Evolutionary conservation across 2,113 vertebrate species (phyloP), one percentile per base, ranked within the genome.

Genomic region (Gila orcuttii): DNA sequence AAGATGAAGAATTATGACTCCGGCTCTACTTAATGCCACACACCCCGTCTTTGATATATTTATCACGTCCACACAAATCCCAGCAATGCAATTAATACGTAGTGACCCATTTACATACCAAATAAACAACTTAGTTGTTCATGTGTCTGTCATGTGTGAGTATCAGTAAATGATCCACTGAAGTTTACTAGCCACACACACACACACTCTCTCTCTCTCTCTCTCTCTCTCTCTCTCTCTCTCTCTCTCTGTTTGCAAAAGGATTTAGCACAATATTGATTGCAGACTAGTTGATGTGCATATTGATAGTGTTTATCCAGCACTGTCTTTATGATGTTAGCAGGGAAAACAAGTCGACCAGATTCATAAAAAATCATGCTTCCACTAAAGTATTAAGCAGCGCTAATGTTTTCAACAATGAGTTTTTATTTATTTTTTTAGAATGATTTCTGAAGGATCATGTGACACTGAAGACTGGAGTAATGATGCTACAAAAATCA

Each of bases 1-100:
- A 39, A 76, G 82, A 85, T 87, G 76, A 79, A 78, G 68, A 87
- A 71, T 82, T 83, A 87, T 85, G 68, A 81, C 77, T 66, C n/a
- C 4, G 47, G 84, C 59, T 81, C 55, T 31, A 8, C 59, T 62
- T 47, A 47, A 69, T n/a, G 62, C 25, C 25, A 52, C 28, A 3
- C 83, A 76, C 57, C 55, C 57, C 39, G 23, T 82, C 83, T 42
- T 85, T 82, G 69, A 82, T 82, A 36, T 78, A 85, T 88, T 88
- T 82, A 85, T 75, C 73, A 64, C 57, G 73, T 78, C 83, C 79
- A 85, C 36, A 76, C 62, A 39, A 73, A 81, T 47, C 79, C 28
- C 52, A 45, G 69, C 39, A 28, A 52, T 3, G n/a, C 80, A 85
- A 88, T 85, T 82, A 80, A 85, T 85, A 82, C 85, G 82, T 77